These are phyloP conservation scores for Dioctria rufipes DNA, from an alignment of 2,888 invertebrate species.

Conservation along the genomic window DNA sequence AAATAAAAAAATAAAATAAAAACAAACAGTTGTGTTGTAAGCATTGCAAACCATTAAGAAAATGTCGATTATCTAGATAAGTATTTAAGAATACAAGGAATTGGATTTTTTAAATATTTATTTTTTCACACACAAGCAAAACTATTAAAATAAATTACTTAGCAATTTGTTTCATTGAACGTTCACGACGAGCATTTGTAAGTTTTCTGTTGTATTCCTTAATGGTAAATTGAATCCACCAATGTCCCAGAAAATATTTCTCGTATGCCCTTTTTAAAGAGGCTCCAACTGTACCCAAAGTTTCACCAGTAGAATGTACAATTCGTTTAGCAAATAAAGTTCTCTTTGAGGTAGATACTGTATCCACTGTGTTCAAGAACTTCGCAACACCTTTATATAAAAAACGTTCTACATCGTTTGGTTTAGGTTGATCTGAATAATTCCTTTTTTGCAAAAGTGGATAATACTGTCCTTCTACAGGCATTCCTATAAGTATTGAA, in stretches of 20 bases:
- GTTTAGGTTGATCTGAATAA: no score
- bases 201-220: constrained; percentile 30
- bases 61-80: no score
- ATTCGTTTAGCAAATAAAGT: neutral
- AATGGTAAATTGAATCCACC: constrained; percentile 20
- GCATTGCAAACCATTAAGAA: no score
- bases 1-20: no score
- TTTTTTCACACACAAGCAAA: no score
- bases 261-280: neutral
- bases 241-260: constrained; percentile 17
- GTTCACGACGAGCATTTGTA: constrained; percentile 3
- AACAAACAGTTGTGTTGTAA: no score
- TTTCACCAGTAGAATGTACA: neutral
- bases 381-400: constrained; percentile 18
- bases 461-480: no score
- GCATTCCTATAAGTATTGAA: neutral
- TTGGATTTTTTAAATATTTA: no score
- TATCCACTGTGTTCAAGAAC: constrained; percentile 16
- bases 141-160: no score
- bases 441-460: no score
- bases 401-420: constrained; percentile 54
- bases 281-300: neutral
- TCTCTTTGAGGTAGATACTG: neutral
- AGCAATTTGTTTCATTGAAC: neutral
- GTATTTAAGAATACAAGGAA: no score